Evolutionary conservation across 2,797 vertebrate genomes (phyloP).

Genomic region (Garrulus glandarius): DNA sequence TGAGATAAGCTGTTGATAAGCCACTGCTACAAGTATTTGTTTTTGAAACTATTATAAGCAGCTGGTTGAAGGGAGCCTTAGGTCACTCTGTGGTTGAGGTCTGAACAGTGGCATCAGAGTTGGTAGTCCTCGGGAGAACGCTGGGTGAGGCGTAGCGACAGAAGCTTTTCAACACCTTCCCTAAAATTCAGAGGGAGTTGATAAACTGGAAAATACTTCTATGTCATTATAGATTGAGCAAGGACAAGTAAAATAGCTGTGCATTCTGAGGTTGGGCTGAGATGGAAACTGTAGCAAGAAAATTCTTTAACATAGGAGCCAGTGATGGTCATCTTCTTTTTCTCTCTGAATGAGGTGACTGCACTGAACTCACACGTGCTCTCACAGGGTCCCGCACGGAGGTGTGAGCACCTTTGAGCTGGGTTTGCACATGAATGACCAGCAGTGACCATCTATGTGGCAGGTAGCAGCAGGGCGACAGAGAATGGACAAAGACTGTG

Average conservation of each 20-base stretch:
- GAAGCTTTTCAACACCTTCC: not conserved
- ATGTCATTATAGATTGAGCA: not conserved
- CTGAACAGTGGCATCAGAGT: not conserved
- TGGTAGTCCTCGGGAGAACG: rapidly evolving
- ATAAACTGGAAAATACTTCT: not conserved
- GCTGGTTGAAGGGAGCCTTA: not conserved
- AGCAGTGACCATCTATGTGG: not conserved
- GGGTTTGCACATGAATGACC: not conserved
- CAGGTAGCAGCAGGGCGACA: not conserved
- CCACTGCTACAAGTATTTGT: slow-evolving; percentile 1
- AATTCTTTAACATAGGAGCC: not conserved
- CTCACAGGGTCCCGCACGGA: rapidly evolving
- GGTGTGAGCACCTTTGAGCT: not conserved
- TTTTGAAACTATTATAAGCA: not conserved
- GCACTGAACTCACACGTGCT: rapidly evolving
- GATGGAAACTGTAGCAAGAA: not conserved
- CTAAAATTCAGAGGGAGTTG: not conserved
- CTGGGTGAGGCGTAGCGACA: rapidly evolving
- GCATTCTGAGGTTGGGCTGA: not conserved
- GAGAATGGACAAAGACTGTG: not conserved
- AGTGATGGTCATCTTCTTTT: not conserved
- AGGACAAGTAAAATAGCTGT: not conserved
- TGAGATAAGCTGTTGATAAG: slow-evolving; percentile 50
- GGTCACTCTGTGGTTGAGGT: not conserved
- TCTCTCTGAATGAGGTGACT: rapidly evolving